Evolutionary conservation across 1,140 invertebrate genomes (phyloP), one percentile per base, ranked within the genome.

Genomic region (Meloidogyne chitwoodi): DNA sequence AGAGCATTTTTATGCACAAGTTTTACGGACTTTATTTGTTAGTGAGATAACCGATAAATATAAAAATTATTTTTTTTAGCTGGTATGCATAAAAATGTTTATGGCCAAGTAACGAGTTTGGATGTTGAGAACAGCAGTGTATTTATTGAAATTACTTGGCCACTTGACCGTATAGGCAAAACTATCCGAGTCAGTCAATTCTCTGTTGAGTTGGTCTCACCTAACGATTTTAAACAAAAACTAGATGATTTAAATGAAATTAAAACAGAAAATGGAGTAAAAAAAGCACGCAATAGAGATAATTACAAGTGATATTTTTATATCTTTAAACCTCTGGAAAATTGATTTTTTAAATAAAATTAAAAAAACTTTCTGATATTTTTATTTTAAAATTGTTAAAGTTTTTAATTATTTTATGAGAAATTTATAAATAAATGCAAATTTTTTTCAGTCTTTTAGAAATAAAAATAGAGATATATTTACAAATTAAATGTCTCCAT

Each of bases 91-190:
- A 71, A 82, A 56, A 79, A 65, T 26, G 22, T 44, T n/a, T 80
- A 80, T 64, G 79, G 79, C 2, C 76, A 62, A 44, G 63, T 80
- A 16, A 67, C 31, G 22, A 44, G 29, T 19, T 68, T 80, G 44
- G 79, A 80, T 29, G 79, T 41, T 34, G 76, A 78, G 14, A 77
- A 69, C 31, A 48, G 64, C 16, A 64, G 72, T 34, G 56, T 56
- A 68, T 41, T 65, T 26, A 41, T 80, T 34, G 70, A 71, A 44
- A 26, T 80, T 41, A 61, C 70, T 19, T 73, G 71, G 71, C 71
- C 71, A 14, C 22, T 56, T 27, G 68, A 14, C 6, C 24, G 66
- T 26, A 48, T 27, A 1, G 56, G 64, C 22, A 70, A 77, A 26
- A 63, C 10, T 24, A 62, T 81, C 31, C 63, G 56, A 12, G 74